A percentile compares a stretch with the other conserved stretches of the same genome.
Evolutionary conservation across 2,113 vertebrate species (phyloP).

Genomic region (Pelecanoides urinatrix): DNA sequence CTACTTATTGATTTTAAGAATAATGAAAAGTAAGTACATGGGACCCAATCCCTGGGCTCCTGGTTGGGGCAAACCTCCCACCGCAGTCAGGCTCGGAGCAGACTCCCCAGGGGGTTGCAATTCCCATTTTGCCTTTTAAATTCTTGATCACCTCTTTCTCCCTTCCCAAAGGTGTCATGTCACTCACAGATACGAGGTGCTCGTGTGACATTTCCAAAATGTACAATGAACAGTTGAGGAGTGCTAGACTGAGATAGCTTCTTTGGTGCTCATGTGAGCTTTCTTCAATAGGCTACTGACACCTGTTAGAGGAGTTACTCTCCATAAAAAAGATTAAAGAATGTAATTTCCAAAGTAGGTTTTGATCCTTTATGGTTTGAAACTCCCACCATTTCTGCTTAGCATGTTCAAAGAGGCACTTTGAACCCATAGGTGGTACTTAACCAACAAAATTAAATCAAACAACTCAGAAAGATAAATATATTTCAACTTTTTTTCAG

Average conservation of each 20-base stretch:
- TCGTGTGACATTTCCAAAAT: rapidly evolving
- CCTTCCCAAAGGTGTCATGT: rapidly evolving
- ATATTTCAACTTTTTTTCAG: neutral
- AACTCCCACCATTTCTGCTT: neutral
- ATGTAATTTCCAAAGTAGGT: neutral
- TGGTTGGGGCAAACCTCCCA: neutral
- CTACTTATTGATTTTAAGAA: constrained; percentile 68
- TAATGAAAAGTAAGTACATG: constrained; percentile 65
- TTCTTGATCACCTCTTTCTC: neutral
- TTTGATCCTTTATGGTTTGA: neutral
- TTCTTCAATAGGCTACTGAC: neutral
- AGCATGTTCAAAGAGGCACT: neutral
- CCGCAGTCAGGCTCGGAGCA: neutral
- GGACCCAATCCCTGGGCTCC: neutral
- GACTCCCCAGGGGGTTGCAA: rapidly evolving
- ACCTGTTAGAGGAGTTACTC: neutral
- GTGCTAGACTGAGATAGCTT: neutral
- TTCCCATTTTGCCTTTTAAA: neutral
- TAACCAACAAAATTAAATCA: neutral
- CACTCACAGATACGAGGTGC: rapidly evolving
- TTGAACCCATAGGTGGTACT: neutral
- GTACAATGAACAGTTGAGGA: neutral
- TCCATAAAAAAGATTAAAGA: neutral
- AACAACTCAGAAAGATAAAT: neutral
- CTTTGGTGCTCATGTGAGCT: neutral